Base-by-base conservation (phyloP, 2,113 vertebrate genomes). In the Pontoporia blainvillei region DNA sequence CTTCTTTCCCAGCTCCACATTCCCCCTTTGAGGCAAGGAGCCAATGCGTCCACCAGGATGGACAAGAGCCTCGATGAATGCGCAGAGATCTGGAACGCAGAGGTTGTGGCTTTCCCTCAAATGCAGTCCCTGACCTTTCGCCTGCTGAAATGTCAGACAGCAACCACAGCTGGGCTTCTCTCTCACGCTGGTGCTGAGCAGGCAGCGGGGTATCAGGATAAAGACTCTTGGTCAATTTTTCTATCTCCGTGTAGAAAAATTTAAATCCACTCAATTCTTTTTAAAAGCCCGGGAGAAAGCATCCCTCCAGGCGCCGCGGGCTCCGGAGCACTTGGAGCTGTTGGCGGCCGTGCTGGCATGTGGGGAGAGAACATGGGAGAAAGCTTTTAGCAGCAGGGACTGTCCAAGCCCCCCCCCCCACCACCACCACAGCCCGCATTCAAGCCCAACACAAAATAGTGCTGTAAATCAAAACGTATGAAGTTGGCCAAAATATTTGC, bases 371-470 rank as follows among this genome's bases (percentile, higher is more conserved):
- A 91, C 10, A 17, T 7, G 1, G 66, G 72, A 91, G 90, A 97
- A 95, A 97, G 97, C 96, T 97, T 93, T 97, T 88, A 97, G 76
- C 97, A 86, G 41, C 81, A 88, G 95, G 81, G 27, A n/a, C 5
- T 71, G 6, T 36, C 69, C 82, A 3, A 44, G 52, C 88, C 41
- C 25, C 89, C 41, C 20, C 18, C n/a, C n/a, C n/a, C n/a, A n/a
- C n/a, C n/a, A n/a, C n/a, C n/a, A n/a, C n/a, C 61, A 36, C 29
- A 73, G 36, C 41, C 82, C 36, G 2, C 81, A 52, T 94, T 97
- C 92, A 91, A 86, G 11, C n/a, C 41, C 13, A 93, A 79, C 62
- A 67, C 67, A 41, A 92, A 87, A 71, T 39, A 61, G 59, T 29
- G 25, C 94, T 61, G 2, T 73, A 86, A 94, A 92, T 75, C 46